phyloP scores from a whole-genome alignment of 2,797 vertebrate genomes.

The Eulemur coronatus region DNA sequence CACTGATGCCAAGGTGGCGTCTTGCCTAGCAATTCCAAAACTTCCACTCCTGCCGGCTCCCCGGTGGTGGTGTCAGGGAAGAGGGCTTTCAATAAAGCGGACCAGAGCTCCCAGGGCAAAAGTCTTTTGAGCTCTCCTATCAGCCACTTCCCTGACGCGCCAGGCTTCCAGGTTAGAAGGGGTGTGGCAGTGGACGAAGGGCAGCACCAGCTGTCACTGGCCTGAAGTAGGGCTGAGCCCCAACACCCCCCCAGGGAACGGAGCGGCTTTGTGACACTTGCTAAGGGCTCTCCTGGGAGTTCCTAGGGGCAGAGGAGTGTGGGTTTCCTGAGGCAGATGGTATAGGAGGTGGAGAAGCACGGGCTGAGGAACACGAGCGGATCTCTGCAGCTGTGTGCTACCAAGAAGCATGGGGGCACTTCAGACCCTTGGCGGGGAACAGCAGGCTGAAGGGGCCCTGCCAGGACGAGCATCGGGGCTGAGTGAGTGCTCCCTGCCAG shows the following conservation, averaged over 20 bases:
- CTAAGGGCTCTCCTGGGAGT: neutral
- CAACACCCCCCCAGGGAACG: accelerated
- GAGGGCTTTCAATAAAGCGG: accelerated
- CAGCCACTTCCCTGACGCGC: neutral
- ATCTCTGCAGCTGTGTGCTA: neutral
- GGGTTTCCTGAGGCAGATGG: neutral
- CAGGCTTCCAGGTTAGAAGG: neutral
- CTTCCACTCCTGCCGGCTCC: neutral
- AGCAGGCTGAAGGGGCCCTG: accelerated
- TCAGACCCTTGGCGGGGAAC: neutral
- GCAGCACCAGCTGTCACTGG: neutral
- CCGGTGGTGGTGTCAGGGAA: neutral
- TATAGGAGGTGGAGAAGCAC: accelerated
- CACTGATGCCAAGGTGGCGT: too few relatives aligned
- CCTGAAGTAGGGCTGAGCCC: neutral
- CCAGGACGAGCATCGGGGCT: accelerated
- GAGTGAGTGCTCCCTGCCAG: accelerated
- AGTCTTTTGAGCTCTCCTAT: neutral
- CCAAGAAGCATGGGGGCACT: accelerated
- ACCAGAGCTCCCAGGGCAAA: accelerated
- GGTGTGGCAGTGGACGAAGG: accelerated
- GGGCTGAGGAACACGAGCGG: accelerated
- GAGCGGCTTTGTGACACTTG: accelerated
- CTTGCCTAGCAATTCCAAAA: neutral
- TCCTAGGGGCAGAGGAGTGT: accelerated